Evolutionary conservation across 2,113 vertebrate species (phyloP), one percentile per base, ranked within the genome.

Genomic region (Paratilapia polleni): DNA sequence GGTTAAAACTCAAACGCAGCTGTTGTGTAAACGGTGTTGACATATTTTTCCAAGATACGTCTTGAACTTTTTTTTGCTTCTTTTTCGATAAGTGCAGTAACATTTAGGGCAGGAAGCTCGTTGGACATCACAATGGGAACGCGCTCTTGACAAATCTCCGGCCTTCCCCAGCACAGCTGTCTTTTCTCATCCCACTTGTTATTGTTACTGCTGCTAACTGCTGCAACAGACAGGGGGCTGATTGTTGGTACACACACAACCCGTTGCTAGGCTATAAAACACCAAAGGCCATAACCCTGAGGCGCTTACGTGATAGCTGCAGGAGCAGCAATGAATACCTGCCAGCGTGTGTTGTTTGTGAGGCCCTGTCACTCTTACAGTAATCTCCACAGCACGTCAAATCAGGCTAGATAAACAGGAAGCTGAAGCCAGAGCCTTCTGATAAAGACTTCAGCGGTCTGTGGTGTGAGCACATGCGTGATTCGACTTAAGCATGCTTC

Each of bases 211-310:
- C 86, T 68, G 63, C 58, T 76, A 43, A 52, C 68, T 59, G 61
- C 85, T 75, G 76, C 82, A 60, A 12, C 62, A 68, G 75, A 63
- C 83, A 13, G 22, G 15, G 34, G 61, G 52, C 41, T 66, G 78
- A 38, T 76, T 94, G 90, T 95, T 94, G 91, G 84, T 92, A 91
- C 89, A 94, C 93, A 92, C 92, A 92, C 8, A 61, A 56, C 62
- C 78, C 2, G 94, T 95, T 95, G 94, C 94, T 92, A 93, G 91
- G 93, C 79, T 63, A 77, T 91, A 77, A 94, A 93, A 79, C 75
- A 68, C 61, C 3, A 68, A 80, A 87, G 91, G 89, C 86, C 87
- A 58, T 68, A 82, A 78, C 92, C 88, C 84, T 54, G 70, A 85
- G 81, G 77, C 66, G 22, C 81, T 77, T 83, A 2, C 38, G 70